Evolutionary conservation across 2,888 invertebrate species (phyloP).

Genomic region (Lepidocyrtinus sp.): DNA sequence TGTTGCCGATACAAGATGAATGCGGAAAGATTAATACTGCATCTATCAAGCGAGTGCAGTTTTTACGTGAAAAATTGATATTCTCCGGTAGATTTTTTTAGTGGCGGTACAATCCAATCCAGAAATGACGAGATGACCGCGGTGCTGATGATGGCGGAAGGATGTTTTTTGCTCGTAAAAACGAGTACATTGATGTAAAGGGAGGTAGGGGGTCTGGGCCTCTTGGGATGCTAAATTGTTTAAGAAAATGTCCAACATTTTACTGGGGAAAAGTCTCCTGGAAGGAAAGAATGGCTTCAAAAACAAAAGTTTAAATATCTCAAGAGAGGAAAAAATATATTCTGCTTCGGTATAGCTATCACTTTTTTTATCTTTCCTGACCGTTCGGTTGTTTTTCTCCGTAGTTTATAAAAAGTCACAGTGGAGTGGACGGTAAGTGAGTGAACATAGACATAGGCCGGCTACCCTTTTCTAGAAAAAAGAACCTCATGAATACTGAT

Average conservation of each 20-base stretch:
- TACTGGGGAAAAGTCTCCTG: constrained; percentile 10
- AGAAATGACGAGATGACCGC: background rate
- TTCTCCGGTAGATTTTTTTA: background rate
- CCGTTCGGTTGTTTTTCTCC: constrained; percentile 10
- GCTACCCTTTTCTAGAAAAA: constrained; percentile 34
- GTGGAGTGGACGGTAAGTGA: too few relatives aligned
- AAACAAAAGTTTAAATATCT: too few relatives aligned
- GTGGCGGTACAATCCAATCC: background rate
- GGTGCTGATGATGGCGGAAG: constrained; percentile 16
- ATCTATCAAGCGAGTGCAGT: background rate
- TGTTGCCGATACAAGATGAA: background rate
- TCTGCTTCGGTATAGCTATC: constrained; percentile 15
- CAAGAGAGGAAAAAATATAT: constrained; percentile 15
- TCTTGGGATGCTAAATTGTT: constrained; percentile 52
- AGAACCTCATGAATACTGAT: background rate
- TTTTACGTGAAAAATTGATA: constrained; percentile 29
- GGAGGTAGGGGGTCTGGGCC: constrained; percentile 37
- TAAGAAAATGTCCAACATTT: constrained; percentile 36
- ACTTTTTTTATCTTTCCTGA: background rate
- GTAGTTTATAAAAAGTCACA: too few relatives aligned
- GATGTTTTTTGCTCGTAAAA: constrained; percentile 27
- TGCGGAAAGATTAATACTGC: constrained; percentile 8
- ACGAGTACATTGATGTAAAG: constrained; percentile 36
- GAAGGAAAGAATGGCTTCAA: too few relatives aligned
- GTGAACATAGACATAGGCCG: too few relatives aligned